Evolutionary conservation across 2,797 vertebrate genomes (phyloP).

Genomic region (Microctenopoma lineatum): DNA sequence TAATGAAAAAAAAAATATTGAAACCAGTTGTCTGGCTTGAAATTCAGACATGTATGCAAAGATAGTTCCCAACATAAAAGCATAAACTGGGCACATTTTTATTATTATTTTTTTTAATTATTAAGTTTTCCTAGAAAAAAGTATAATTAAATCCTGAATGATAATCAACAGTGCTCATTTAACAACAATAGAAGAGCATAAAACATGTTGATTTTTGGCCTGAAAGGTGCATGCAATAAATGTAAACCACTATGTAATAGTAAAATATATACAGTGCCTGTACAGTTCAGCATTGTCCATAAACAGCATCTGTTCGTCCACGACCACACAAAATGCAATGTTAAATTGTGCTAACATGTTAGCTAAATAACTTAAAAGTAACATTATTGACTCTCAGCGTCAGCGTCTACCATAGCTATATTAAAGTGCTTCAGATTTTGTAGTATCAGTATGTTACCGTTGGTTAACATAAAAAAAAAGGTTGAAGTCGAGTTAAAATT

Average conservation of each 20-base stretch:
- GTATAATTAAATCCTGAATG: conserved; percentile 55
- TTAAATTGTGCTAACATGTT: conserved; percentile 41
- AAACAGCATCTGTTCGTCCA: conserved; percentile 60
- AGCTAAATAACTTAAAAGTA: conserved; percentile 34
- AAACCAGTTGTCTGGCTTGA: conserved; percentile 11
- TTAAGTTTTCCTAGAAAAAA: conserved; percentile 60
- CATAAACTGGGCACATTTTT: conserved; percentile 54
- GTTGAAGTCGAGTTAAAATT: neutral
- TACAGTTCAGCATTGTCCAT: conserved; percentile 87
- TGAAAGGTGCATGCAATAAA: conserved; percentile 95
- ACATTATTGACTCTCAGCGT: conserved; percentile 39
- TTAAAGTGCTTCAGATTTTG: conserved; percentile 77
- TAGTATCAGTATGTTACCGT: conserved; percentile 27
- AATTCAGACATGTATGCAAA: conserved; percentile 34
- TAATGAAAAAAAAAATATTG: conserved; percentile 30
- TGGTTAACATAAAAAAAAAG: conserved; percentile 10
- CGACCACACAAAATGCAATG: conserved; percentile 69
- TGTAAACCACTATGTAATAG: conserved; percentile 90
- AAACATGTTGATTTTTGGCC: conserved; percentile 88
- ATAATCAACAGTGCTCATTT: conserved; percentile 62
- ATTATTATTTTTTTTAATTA: conserved; percentile 36
- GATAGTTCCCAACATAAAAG: conserved; percentile 33
- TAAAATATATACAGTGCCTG: conserved; percentile 96
- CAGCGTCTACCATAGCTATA: conserved; percentile 58
- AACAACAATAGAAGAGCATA: conserved; percentile 88